Evolutionary conservation across 1,140 invertebrate genomes (phyloP).

Genomic region (Theocolax elegans): DNA sequence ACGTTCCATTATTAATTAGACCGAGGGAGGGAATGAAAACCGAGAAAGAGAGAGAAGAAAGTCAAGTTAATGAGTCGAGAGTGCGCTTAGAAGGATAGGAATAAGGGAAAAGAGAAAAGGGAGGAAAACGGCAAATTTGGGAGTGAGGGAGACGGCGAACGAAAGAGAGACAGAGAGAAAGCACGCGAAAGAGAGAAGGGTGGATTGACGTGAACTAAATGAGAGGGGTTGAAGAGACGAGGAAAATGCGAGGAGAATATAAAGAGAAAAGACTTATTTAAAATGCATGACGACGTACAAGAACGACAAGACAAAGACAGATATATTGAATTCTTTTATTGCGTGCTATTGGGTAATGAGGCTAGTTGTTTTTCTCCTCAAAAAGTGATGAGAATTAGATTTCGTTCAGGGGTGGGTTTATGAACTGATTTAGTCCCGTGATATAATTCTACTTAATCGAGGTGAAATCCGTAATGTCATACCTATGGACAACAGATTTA

Average conservation of each 20-base stretch:
- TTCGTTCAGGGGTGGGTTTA: no score
- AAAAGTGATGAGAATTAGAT: no score
- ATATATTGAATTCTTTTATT: background rate
- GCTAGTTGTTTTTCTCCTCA: no score
- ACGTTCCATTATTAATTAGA: conserved; percentile 29
- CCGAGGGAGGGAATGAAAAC: background rate
- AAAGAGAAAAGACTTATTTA: background rate
- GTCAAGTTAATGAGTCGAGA: background rate
- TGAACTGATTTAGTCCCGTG: no score
- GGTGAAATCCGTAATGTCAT: no score
- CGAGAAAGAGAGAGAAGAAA: conserved; percentile 1
- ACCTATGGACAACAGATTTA: no score
- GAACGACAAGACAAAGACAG: background rate
- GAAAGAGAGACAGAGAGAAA: conserved; percentile 1
- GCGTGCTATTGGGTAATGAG: background rate
- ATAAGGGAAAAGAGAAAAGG: background rate
- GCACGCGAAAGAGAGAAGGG: background rate
- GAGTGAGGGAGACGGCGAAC: background rate
- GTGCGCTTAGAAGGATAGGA: background rate
- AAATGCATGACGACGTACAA: background rate
- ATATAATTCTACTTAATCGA: no score
- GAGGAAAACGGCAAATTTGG: background rate
- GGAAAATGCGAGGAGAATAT: conserved; percentile 1
- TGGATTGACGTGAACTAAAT: conserved; percentile 17
- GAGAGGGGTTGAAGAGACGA: background rate